Evolutionary conservation across 1,140 invertebrate genomes (phyloP), one percentile per base, ranked within the genome.

Genomic region (Drosophila parvula): DNA sequence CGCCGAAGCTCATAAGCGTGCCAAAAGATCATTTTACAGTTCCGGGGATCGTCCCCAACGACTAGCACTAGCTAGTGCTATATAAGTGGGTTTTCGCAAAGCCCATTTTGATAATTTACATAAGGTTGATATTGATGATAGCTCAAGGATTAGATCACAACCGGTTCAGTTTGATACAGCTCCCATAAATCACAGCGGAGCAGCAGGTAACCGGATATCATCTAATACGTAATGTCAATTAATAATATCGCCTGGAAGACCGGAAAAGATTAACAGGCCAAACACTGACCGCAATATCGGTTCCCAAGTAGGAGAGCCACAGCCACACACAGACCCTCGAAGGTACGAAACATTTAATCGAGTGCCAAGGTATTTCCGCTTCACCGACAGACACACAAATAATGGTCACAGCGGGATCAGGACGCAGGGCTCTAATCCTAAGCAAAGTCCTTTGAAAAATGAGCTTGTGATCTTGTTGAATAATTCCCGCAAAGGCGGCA

Each of bases 391-490:
- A 9, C 38, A 27, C 14, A 47, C 32, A 62, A 53, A 63, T 12
- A 18, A 18, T 38, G 34, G 32, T 47, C 27, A 27, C 22, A 56
- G 40, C 63, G 27, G 36, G 30, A 41, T 41, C 14, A 8, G 45
- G 36, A 50, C 11, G n/a, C 12, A 14, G 14, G 12, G 8, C 18
- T 27, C 51, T 59, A 41, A 27, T 38, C 34, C 18, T 22, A 36
- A 22, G 0, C 50, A 12, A 22, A 27, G 34, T 55, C 51, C 43
- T 89, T 76, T 90, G 78, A 90, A 79, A 90, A 90, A 90, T 74
- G 88, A 82, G 63, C 81, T 85, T 82, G 78, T 61, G 73, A 90
- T 75, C 67, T 74, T 75, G 89, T 90, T 90, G 79, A 90, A 76
- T 79, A 77, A 78, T 90, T 68, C 63, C 36, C 11, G 44, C 12